phyloP scores from a whole-genome alignment of 2,888 invertebrate species.

The Plutella xylostella region DNA sequence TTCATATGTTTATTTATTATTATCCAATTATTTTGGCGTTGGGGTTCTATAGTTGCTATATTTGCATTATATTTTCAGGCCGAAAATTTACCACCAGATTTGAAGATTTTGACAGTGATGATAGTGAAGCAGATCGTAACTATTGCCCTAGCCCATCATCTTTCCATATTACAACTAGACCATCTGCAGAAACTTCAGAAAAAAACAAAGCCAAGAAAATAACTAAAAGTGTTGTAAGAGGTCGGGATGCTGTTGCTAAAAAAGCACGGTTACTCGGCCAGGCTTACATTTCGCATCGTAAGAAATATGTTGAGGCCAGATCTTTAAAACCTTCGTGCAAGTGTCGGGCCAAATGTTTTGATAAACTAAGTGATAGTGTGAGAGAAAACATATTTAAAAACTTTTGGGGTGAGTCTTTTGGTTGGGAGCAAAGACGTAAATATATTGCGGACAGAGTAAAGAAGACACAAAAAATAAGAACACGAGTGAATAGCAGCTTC shows the following conservation, averaged over 20 bases:
- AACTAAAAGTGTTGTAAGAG: not conserved
- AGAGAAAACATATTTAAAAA: constrained; percentile 1
- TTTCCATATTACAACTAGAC: not conserved
- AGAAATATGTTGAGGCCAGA: constrained; percentile 4
- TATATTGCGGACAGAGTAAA: constrained; percentile 5
- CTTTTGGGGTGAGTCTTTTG: constrained; percentile 4
- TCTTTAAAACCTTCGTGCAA: constrained; percentile 5
- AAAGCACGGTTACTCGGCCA: constrained; percentile 1
- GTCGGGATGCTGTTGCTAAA: constrained; percentile 3
- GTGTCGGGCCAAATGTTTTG: constrained; percentile 4
- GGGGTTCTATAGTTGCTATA: no score
- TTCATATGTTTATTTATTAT: no score
- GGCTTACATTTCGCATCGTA: not conserved
- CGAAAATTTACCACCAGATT: not conserved
- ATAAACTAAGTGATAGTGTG: constrained; percentile 1
- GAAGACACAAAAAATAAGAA: not conserved
- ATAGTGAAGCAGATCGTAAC: not conserved
- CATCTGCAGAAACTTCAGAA: not conserved
- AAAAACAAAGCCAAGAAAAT: constrained; percentile 5
- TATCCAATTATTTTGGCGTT: no score
- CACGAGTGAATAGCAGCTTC: not conserved
- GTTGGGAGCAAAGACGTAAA: constrained; percentile 5
- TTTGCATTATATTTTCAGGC: not conserved
- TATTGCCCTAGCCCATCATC: constrained; percentile 1
- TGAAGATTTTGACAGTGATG: constrained; percentile 5